phyloP scores from a whole-genome alignment of 2,113 vertebrate genomes.

The Oreotrochilus melanogaster region DNA sequence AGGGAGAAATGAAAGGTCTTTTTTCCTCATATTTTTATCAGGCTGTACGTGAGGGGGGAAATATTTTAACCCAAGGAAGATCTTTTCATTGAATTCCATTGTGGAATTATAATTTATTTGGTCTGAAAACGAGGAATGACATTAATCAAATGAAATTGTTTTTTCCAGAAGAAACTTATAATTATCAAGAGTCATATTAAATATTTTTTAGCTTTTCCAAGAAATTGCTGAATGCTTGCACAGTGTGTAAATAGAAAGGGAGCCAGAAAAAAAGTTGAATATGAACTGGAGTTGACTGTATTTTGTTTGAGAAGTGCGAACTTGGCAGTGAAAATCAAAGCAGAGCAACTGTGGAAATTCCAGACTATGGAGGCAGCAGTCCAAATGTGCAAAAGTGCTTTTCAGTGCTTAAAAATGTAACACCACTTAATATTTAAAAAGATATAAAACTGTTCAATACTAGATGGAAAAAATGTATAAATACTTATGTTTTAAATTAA shows the following conservation, averaged over 20 bases:
- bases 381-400: not conserved
- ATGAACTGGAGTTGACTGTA: not conserved
- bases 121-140: not conserved
- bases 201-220: not conserved
- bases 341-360: not conserved
- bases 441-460: not conserved
- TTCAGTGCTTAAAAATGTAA: not conserved
- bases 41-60: not conserved
- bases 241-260: not conserved
- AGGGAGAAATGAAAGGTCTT: not conserved
- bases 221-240: conserved; percentile 4
- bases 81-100: not conserved
- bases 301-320: conserved; percentile 36
- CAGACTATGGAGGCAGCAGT: not conserved
- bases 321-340: conserved; percentile 41
- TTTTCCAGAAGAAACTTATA: conserved; percentile 16
- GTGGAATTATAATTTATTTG: not conserved
- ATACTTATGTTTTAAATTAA: not conserved
- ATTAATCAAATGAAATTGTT: not conserved
- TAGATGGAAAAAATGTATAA: not conserved
- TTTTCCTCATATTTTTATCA: not conserved
- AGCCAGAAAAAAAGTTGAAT: not conserved
- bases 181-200: conserved; percentile 1
- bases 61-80: not conserved
- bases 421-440: not conserved